Conservation (phyloP, 1,140 invertebrate species). For the Bemisia tabaci region DNA sequence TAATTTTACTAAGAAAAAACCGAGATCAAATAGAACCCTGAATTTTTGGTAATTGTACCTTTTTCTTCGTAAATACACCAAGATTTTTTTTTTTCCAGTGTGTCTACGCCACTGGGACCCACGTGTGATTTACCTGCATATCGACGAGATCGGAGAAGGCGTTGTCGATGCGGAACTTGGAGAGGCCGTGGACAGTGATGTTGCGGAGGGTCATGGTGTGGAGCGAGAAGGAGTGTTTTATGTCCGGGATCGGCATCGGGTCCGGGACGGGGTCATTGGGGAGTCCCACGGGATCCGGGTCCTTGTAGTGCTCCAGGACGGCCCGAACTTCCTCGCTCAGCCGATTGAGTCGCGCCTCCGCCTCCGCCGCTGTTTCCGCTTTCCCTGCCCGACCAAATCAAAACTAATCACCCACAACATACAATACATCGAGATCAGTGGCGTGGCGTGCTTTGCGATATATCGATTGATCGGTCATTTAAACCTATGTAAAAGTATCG, state of each 20-base stretch:
- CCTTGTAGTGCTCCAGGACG: slow-evolving; percentile 65
- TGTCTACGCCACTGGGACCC: too few relatives aligned
- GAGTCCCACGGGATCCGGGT: slow-evolving; percentile 54
- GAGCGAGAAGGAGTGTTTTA: slow-evolving; percentile 52
- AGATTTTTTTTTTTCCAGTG: too few relatives aligned
- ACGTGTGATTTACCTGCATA: slow-evolving; percentile 47
- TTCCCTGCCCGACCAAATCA: too few relatives aligned
- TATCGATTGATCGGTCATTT: too few relatives aligned
- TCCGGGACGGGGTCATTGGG: slow-evolving; percentile 61
- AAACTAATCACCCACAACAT: too few relatives aligned
- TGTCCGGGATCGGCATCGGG: slow-evolving; percentile 61
- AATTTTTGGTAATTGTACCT: too few relatives aligned
- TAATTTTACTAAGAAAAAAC: too few relatives aligned
- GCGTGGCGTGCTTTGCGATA: too few relatives aligned
- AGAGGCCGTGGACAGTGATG: slow-evolving; percentile 54
- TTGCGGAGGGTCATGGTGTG: slow-evolving; percentile 55
- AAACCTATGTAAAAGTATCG: too few relatives aligned
- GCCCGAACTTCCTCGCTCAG: background rate
- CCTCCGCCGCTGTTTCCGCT: background rate
- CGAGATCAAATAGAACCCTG: too few relatives aligned
- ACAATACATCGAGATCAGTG: too few relatives aligned
- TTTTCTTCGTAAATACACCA: too few relatives aligned
- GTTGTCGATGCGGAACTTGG: slow-evolving; percentile 57
- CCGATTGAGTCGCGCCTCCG: background rate
- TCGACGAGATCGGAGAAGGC: slow-evolving; percentile 47